A percentile compares a stretch with the other conserved stretches of the same genome.
Conservation (phyloP, 2,113 vertebrate genomes). For the Chaenogobius annularis region DNA sequence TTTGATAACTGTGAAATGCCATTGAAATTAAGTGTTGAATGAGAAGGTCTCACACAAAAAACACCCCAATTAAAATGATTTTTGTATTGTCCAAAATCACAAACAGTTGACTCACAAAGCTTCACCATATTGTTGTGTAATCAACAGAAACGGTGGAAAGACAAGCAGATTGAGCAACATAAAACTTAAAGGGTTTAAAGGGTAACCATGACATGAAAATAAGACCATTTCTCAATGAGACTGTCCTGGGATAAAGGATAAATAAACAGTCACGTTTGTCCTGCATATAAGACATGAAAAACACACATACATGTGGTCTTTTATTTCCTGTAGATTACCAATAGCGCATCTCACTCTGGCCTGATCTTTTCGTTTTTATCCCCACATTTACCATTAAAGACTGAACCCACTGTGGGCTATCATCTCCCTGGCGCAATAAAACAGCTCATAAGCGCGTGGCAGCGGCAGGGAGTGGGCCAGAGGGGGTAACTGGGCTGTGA, state of each 20-base stretch:
- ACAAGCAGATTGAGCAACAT: not conserved
- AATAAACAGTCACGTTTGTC: too few species aligned
- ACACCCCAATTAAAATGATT: too few species aligned
- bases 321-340: constrained; percentile 18
- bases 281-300: not conserved
- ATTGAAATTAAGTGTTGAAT: too few species aligned
- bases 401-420: constrained; percentile 32
- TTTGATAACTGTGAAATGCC: too few species aligned
- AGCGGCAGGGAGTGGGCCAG: constrained; percentile 47
- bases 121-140: too few species aligned
- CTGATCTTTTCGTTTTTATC: constrained; percentile 31
- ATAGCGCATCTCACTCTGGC: constrained; percentile 12
- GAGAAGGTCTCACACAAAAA: too few species aligned
- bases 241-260: not conserved
- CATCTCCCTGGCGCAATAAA: constrained; percentile 7
- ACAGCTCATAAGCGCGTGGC: constrained; percentile 11
- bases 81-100: too few species aligned
- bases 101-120: not conserved
- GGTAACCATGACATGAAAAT: not conserved
- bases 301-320: not conserved
- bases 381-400: constrained; percentile 30
- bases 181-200: not conserved
- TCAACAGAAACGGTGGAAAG: not conserved
- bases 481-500: constrained; percentile 66
- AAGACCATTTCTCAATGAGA: not conserved